phyloP scores from a whole-genome alignment of 30 jellyfish, hydroid and myxozoan genomes.

The Sanderia malayensis region DNA sequence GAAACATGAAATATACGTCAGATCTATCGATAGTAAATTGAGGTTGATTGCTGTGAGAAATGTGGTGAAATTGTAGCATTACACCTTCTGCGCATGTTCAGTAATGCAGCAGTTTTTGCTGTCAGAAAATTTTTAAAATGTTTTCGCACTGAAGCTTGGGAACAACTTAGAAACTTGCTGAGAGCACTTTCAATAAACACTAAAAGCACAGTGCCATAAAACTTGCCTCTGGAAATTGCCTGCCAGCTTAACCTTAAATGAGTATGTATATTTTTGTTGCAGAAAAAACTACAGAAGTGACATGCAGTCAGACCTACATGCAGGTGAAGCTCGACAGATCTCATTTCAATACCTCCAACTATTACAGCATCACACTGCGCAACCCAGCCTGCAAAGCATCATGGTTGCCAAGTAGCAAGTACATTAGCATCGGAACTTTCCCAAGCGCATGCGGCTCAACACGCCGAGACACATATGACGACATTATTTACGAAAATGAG shows the following conservation, averaged over 20 bases:
- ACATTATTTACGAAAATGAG: constrained; percentile 35
- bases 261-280: background rate
- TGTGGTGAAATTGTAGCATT: no score
- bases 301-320: constrained; percentile 40
- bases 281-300: constrained; percentile 24
- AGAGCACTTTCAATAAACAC: no score
- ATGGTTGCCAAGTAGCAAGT: background rate
- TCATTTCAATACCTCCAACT: constrained; percentile 9
- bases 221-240: no score
- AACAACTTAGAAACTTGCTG: no score
- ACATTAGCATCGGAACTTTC: constrained; percentile 25
- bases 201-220: no score
- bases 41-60: background rate
- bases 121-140: no score
- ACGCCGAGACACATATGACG: constrained; percentile 7
- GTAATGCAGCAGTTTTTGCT: no score
- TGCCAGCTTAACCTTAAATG: no score
- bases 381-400: constrained; percentile 42
- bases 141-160: no score
- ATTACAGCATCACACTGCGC: constrained; percentile 25
- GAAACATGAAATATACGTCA: no score
- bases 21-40: background rate
- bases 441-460: constrained; percentile 40
- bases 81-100: no score
- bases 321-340: constrained; percentile 28